phyloP scores from a whole-genome alignment of 2,888 invertebrate species.

The Nowickia ferox region DNA sequence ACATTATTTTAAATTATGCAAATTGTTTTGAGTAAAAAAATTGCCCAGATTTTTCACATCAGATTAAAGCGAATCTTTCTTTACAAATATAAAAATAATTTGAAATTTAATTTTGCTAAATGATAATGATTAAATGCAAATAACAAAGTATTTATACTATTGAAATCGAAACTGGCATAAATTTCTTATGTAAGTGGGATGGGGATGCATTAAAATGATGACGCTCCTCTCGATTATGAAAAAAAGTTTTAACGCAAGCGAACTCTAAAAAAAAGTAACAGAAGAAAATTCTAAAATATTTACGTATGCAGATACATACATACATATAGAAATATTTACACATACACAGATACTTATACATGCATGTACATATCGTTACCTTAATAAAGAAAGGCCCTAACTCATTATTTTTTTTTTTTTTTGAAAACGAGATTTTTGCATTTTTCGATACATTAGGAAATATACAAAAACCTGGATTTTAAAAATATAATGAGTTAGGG shows the following conservation, averaged over 20 bases:
- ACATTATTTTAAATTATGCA: slow-evolving; percentile 69
- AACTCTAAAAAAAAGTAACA: background rate
- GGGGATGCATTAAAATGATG: background rate
- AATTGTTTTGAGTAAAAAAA: slow-evolving; percentile 54
- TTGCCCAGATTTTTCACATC: slow-evolving; percentile 60
- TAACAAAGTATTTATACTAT: slow-evolving; percentile 28
- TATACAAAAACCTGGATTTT: too few species aligned
- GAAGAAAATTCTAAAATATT: background rate
- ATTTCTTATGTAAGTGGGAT: background rate
- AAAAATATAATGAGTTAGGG: too few species aligned
- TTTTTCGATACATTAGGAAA: too few species aligned
- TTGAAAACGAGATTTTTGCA: too few species aligned
- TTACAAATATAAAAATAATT: slow-evolving; percentile 47
- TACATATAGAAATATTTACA: too few species aligned
- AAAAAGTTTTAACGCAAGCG: background rate
- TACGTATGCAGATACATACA: too few species aligned
- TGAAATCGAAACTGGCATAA: slow-evolving; percentile 31
- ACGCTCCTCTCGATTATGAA: background rate
- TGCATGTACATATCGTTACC: too few species aligned
- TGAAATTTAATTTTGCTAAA: slow-evolving; percentile 57
- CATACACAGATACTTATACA: too few species aligned
- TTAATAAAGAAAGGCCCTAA: too few species aligned
- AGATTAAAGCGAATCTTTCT: slow-evolving; percentile 57
- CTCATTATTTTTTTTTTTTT: too few species aligned
- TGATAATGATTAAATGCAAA: slow-evolving; percentile 59